Base-by-base conservation (phyloP, 2,113 vertebrate species). In the Platysternon megacephalum region DNA sequence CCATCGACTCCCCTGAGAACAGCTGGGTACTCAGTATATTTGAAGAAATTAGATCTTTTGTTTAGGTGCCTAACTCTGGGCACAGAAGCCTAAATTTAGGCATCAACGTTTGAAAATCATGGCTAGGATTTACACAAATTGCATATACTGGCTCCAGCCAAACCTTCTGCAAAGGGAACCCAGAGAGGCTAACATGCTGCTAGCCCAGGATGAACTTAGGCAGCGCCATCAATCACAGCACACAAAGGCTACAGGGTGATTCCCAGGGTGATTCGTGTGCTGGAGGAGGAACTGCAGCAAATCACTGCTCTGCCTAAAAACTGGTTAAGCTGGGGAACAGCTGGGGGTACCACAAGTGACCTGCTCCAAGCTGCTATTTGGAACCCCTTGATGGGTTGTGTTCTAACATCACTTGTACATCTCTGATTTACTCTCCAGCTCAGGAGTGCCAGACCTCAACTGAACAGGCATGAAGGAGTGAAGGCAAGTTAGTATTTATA, bases 401-500 rank as follows among this genome's bases (percentile, higher is more conserved):
- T 84, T 74, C 87, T 52, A 81, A 84, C 44, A 55, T 65, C 82
- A 61, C 93, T 82, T 14, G 39, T 26, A 88, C 85, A 22, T 82
- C 85, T 49, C 80, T 65, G 79, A 85, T 42, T 21, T 42, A 74
- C 68, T 42, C 19, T 39, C 21, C n/a, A n/a, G 61, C 6, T n/a
- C 17, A 74, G 68, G 21, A 6, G 21, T 24, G 39, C 68, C 29
- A 61, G 13, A 65, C 58, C 12, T 14, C 14, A 35, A 65, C 14
- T 65, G 32, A 65, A 35, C 29, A 35, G 58, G 29, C 58, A 68
- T 35, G 32, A 68, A 68, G 61, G 61, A 16, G 86, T 79, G 84
- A 89, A 53, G 92, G 81, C 87, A 97, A 79, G 95, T 87, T 96
- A 95, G 86, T 52, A 92, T 93, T 48, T 19, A 52, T 84, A 90